Percentiles rank a stretch among this genome's conserved stretches.
Conservation (phyloP, 1,140 invertebrate species). For the Semibalanus balanoides region DNA sequence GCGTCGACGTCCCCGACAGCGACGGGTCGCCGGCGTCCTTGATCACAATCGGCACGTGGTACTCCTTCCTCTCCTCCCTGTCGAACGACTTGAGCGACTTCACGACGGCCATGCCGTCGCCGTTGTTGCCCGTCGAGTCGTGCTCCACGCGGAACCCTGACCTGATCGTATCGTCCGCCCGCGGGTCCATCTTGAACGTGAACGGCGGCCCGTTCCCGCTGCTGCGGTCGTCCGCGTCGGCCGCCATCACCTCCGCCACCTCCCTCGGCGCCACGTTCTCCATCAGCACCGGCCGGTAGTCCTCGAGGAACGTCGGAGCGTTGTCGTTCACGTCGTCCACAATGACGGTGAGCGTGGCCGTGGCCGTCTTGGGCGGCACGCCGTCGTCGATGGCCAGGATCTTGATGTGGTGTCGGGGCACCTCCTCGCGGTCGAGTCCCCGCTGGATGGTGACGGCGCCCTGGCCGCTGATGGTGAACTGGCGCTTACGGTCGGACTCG, state of each 20-base stretch:
- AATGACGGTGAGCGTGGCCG: conserved; percentile 83
- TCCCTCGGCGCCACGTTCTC: conserved; percentile 78
- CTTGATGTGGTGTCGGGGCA: conserved; percentile 83
- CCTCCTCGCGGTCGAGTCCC: conserved; percentile 65
- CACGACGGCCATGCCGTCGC: conserved; percentile 87
- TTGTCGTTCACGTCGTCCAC: conserved; percentile 95
- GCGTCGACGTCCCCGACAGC: conserved; percentile 75
- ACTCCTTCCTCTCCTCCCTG: conserved; percentile 88
- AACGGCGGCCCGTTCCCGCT: conserved; percentile 91
- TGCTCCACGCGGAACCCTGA: conserved; percentile 88
- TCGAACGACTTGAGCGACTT: conserved; percentile 81
- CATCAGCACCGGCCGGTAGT: conserved; percentile 79
- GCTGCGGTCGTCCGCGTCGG: conserved; percentile 84
- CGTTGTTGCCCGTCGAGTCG: conserved; percentile 87
- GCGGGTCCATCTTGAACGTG: conserved; percentile 79
- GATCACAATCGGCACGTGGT: conserved; percentile 83
- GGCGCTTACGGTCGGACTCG: conserved; percentile 72
- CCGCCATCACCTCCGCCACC: conserved; percentile 83
- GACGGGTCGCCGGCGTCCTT: conserved; percentile 76
- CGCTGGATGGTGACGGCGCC: conserved; percentile 63
- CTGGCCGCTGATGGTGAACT: conserved; percentile 81
- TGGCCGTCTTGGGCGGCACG: conserved; percentile 82
- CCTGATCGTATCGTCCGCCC: conserved; percentile 77
- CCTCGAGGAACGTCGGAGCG: conserved; percentile 39
- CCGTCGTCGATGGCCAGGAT: conserved; percentile 91